Conservation (phyloP, 2,797 vertebrate species). For the Ibycter americanus region DNA sequence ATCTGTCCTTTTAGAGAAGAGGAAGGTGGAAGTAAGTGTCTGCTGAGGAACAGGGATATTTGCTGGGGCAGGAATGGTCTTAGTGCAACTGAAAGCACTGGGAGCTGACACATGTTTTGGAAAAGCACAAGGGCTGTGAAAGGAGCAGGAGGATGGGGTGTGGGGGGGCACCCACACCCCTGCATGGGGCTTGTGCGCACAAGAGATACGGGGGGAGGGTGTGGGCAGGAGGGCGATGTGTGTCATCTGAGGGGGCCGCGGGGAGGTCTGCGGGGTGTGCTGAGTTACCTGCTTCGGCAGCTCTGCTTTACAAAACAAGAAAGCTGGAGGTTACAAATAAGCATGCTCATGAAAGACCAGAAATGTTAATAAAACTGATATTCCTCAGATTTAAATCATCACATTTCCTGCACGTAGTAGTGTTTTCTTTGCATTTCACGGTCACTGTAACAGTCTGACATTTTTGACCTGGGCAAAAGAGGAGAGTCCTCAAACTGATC, state of each 20-base stretch:
- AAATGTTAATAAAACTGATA: background rate
- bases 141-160: background rate
- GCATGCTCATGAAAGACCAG: background rate
- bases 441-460: background rate
- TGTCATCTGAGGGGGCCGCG: accelerated
- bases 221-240: background rate
- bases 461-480: background rate
- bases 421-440: background rate
- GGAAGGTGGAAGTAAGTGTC: background rate
- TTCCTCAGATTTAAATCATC: background rate
- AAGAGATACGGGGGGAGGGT: background rate
- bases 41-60: background rate
- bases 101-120: background rate
- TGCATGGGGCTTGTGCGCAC: background rate
- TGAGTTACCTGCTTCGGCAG: background rate
- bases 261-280: background rate
- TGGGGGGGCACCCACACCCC: accelerated
- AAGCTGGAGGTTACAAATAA: background rate
- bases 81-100: background rate
- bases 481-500: background rate
- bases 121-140: background rate
- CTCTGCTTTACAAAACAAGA: background rate
- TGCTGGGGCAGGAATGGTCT: background rate
- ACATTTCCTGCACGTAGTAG: background rate
- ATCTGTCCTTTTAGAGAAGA: background rate